Evolutionary conservation across 2,113 vertebrate species (phyloP).

Genomic region (Tachysurus fulvidraco): DNA sequence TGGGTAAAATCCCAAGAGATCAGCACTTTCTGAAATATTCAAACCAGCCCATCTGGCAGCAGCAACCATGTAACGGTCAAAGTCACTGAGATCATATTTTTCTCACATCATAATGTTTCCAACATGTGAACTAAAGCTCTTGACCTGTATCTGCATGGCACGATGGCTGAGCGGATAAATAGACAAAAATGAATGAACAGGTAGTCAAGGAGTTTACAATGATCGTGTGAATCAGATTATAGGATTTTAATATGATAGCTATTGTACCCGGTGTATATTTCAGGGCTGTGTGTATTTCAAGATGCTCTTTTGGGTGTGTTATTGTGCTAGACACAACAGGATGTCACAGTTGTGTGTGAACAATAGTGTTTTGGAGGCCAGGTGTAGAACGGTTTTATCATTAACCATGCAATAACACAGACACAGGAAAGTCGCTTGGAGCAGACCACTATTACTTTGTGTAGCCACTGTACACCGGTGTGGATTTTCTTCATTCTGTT

Average conservation of each 20-base stretch:
- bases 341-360: constrained; percentile 48
- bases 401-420: constrained; percentile 50
- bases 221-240: background rate
- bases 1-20: background rate
- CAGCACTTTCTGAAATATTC: background rate
- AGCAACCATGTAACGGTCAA: background rate
- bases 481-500: constrained; percentile 17
- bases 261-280: constrained; percentile 20
- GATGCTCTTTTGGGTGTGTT: constrained; percentile 25
- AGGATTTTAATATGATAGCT: background rate
- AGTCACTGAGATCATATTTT: background rate
- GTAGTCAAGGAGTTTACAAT: background rate
- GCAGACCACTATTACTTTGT: constrained; percentile 33
- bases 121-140: background rate
- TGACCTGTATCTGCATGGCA: background rate
- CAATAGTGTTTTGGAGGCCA: constrained; percentile 48
- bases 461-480: constrained; percentile 3
- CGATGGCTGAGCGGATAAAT: background rate
- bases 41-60: background rate
- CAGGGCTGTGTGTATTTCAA: constrained; percentile 3
- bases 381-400: constrained; percentile 53
- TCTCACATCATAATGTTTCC: background rate
- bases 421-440: constrained; percentile 47
- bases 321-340: constrained; percentile 44
- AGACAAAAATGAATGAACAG: background rate